Evolutionary conservation across 2,888 invertebrate species (phyloP), one percentile per base, ranked within the genome.

Genomic region (Pimpla rufipes): DNA sequence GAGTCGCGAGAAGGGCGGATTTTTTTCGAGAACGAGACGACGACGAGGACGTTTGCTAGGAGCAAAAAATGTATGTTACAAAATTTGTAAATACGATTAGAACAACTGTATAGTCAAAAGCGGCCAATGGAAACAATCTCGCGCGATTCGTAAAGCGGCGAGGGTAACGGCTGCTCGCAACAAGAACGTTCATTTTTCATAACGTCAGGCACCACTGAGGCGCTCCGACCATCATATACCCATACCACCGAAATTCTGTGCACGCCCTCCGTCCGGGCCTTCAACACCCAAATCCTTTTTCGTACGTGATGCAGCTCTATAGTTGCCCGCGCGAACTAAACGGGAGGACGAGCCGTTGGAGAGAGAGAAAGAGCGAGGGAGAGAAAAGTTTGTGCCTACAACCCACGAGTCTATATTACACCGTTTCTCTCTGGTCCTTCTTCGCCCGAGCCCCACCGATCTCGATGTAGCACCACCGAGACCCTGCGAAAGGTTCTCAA

Each of bases 131-230:
- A 76, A 81, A 57, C 52, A 70, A 59, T 75, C 10, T 68, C 42
- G 23, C 62, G 18, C 52, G 45, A 79, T 76, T 50, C 59, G 76
- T 67, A 21, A 37, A 74, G 23, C n/a, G 16, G 50, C 16, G 73
- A 47, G 45, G 29, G 83, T 29, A 64, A 73, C 77, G 74, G 79
- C 83, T 83, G 87, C 71, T 81, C 84, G 82, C 86, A 87, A 86
- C 86, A 88, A 88, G 85, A 88, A 88, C 87, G 85, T 88, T 90
- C 90, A 90, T 91, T 91, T 91, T 90, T 91, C 91, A 91, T 85
- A 85, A 87, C 87, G 85, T 85, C 83, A 90, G 90, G 90, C 90
- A 91, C 91, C 90, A 86, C 84, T 81, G 86, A 87, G 89, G 84
- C 90, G 89, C 88, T 88, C 85, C 74, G 85, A 74, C 75, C 64